Percentiles rank a stretch among this genome's conserved stretches.
Evolutionary conservation across 1,140 invertebrate genomes (phyloP).

Genomic region (Pseudomyrmex sp.): DNA sequence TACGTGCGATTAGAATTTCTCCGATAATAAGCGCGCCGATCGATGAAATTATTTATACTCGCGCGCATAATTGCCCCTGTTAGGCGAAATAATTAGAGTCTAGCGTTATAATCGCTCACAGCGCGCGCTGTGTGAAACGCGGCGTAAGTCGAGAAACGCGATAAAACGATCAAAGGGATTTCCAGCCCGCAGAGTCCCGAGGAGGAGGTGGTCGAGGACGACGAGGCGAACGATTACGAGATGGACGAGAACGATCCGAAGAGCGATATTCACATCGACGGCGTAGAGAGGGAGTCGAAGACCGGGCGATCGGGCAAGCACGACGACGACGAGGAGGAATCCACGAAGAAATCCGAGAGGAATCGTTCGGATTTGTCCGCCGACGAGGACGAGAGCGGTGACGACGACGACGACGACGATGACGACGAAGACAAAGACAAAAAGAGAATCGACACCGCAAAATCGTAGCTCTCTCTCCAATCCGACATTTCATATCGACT

Average conservation of each 20-base stretch:
- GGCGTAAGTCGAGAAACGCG: slow-evolving; percentile 22
- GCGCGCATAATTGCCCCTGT: slow-evolving; percentile 11
- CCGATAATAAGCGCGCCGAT: slow-evolving; percentile 21
- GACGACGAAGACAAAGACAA: slow-evolving; percentile 58
- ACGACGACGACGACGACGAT: slow-evolving; percentile 58
- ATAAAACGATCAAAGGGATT: slow-evolving; percentile 50
- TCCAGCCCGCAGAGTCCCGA: slow-evolving; percentile 58
- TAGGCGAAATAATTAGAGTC: slow-evolving; percentile 49
- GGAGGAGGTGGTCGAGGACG: slow-evolving; percentile 61
- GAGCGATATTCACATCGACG: slow-evolving; percentile 29
- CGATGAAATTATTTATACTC: slow-evolving; percentile 45
- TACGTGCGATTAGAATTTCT: slow-evolving; percentile 3
- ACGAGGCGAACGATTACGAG: slow-evolving; percentile 63
- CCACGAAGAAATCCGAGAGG: not conserved
- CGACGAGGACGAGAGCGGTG: slow-evolving; percentile 67
- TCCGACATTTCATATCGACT: too few relatives aligned
- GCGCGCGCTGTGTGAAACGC: slow-evolving; percentile 14
- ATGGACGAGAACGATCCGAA: slow-evolving; percentile 48
- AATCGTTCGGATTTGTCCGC: slow-evolving; percentile 60
- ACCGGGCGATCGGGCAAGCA: slow-evolving; percentile 12
- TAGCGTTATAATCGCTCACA: slow-evolving; percentile 27
- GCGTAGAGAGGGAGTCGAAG: not conserved
- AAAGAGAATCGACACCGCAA: not conserved
- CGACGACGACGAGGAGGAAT: slow-evolving; percentile 45
- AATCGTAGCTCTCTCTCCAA: slow-evolving; percentile 22